Conservation (phyloP, 2,113 vertebrate species). For the Octodon degus region DNA sequence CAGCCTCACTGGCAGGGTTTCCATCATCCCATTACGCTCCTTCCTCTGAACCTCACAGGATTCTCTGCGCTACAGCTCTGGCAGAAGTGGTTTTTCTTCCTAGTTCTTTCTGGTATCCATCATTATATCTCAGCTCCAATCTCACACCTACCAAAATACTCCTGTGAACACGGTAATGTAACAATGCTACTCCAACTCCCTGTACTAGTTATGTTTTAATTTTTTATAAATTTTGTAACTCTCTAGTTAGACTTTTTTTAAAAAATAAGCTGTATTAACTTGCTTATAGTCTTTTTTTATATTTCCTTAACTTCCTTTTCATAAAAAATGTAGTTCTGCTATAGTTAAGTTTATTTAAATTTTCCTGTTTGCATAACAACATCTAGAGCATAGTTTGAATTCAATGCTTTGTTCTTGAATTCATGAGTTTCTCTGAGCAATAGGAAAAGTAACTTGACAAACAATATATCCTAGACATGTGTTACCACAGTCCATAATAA, state of each 20-base stretch:
- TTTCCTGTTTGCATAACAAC: not conserved
- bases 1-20: not conserved
- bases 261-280: not conserved
- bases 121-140: not conserved
- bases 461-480: not conserved
- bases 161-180: not conserved
- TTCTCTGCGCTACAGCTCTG: not conserved
- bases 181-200: not conserved
- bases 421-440: conserved; percentile 44
- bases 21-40: not conserved
- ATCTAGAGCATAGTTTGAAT: conserved; percentile 23
- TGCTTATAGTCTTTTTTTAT: not conserved
- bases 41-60: not conserved
- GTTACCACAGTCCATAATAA: not conserved
- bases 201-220: not conserved
- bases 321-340: not conserved
- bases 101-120: not conserved
- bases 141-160: not conserved
- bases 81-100: not conserved
- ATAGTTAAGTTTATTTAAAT: not conserved
- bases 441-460: conserved; percentile 12
- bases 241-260: not conserved
- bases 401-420: conserved; percentile 13
- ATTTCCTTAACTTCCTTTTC: fast-evolving
- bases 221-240: not conserved